Evolutionary conservation across 2,888 invertebrate genomes (phyloP).

Genomic region (Heliconius hortense): DNA sequence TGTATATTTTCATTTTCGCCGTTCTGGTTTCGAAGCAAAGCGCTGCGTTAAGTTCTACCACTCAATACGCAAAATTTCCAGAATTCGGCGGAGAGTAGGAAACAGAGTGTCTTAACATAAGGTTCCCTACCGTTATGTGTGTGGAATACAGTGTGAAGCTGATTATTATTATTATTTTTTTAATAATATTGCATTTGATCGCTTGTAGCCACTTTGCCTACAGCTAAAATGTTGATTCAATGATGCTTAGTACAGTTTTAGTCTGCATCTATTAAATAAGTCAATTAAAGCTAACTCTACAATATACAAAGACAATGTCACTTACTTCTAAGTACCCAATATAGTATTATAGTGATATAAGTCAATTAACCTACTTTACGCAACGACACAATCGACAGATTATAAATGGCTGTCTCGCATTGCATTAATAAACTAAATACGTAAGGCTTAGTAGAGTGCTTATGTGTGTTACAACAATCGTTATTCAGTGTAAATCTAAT

Average conservation of each 20-base stretch:
- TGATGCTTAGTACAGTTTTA: not conserved
- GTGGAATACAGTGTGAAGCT: too few relatives aligned
- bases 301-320: not conserved
- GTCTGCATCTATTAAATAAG: not conserved
- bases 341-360: not conserved
- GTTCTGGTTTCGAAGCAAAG: too few relatives aligned
- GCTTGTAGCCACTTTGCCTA: too few relatives aligned
- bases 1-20: too few relatives aligned
- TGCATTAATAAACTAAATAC: slow-evolving; percentile 17
- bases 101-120: too few relatives aligned
- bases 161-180: too few relatives aligned
- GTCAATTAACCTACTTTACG: slow-evolving; percentile 6
- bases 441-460: slow-evolving; percentile 6
- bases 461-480: not conserved
- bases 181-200: too few relatives aligned
- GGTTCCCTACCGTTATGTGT: too few relatives aligned
- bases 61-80: too few relatives aligned
- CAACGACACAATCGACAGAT: not conserved
- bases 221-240: too few relatives aligned
- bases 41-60: too few relatives aligned
- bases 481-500: not conserved
- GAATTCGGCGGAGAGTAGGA: too few relatives aligned
- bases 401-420: not conserved
- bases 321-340: not conserved
- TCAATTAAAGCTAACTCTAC: not conserved